Evolutionary conservation across 2,797 vertebrate species (phyloP), one percentile per base, ranked within the genome.

Genomic region (Nothura maculosa): DNA sequence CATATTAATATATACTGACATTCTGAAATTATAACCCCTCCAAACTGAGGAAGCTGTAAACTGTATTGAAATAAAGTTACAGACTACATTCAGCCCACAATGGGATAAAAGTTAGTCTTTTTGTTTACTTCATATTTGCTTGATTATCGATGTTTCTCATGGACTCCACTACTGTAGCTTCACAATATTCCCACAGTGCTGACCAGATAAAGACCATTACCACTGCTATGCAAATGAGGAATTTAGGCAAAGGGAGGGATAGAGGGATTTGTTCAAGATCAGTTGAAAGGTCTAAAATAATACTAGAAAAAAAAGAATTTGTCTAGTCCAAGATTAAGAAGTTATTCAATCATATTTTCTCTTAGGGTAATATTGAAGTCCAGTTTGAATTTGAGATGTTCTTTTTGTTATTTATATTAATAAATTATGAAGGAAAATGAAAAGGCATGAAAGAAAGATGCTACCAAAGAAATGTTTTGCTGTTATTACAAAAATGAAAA

Each of bases 251-350:
- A 94, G 88, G 74, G 42, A 87, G 82, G 87, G 57, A 75, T 78
- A 89, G 76, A 96, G 81, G 79, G 85, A 93, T 87, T 94, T 91
- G 66, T 69, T 93, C 92, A 87, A 96, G 89, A 84, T 95, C 90
- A 93, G 68, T 81, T 4, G 5, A 87, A 77, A 66, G 61, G 58
- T 85, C 81, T 89, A 95, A 94, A 93, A 94, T 85, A 89, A 91
- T 38, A 55, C 48, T 81, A 17, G 85, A 89, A 48, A 89, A 94
- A 95, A 94, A 95, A 89, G 73, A 87, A 55, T 87, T 96, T 87
- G 78, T 96, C 87, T 89, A 87, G 85, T 96, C 89, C 92, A 82
- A 92, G 75, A 85, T 78, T 95, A 96, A 92, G 84, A 93, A 93
- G 91, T 85, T 92, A 91, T 94, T 96, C 94, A 93, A 92, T 85